Conservation (phyloP, 2,113 vertebrate species). For the Hipposideros armiger region DNA sequence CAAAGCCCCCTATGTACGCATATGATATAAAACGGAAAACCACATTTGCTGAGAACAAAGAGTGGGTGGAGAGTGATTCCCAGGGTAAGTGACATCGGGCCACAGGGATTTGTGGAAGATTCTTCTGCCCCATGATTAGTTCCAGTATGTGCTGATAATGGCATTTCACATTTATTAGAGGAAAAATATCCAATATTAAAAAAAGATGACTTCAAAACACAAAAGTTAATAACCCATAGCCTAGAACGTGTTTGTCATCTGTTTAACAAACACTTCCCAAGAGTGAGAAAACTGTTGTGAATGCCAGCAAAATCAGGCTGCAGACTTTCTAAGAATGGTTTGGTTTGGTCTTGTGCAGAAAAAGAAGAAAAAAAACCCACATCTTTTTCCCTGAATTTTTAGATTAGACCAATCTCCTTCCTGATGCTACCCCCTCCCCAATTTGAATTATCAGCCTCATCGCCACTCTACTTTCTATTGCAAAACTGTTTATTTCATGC, state of each 20-base stretch:
- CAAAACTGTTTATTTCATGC: background rate
- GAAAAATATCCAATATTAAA: background rate
- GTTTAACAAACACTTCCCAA: background rate
- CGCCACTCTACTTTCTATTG: background rate
- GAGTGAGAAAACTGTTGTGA: background rate
- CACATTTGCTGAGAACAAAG: background rate
- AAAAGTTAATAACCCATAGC: background rate
- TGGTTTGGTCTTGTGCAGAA: background rate
- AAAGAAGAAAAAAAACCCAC: background rate
- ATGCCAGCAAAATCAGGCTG: background rate
- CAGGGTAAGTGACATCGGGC: rapidly evolving
- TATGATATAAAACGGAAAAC: background rate
- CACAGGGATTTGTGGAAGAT: background rate
- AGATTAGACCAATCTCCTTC: background rate
- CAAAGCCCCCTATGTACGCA: background rate
- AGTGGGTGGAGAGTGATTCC: background rate
- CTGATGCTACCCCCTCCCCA: too few relatives aligned
- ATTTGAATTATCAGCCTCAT: background rate
- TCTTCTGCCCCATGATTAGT: background rate
- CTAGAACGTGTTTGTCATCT: background rate
- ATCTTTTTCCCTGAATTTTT: background rate
- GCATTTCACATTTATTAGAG: background rate
- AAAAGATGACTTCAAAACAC: background rate
- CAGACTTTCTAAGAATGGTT: slow-evolving; percentile 15
- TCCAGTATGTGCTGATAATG: rapidly evolving